Evolutionary conservation across 2,113 vertebrate species (phyloP).

Genomic region (Poeciliopsis retropinna): DNA sequence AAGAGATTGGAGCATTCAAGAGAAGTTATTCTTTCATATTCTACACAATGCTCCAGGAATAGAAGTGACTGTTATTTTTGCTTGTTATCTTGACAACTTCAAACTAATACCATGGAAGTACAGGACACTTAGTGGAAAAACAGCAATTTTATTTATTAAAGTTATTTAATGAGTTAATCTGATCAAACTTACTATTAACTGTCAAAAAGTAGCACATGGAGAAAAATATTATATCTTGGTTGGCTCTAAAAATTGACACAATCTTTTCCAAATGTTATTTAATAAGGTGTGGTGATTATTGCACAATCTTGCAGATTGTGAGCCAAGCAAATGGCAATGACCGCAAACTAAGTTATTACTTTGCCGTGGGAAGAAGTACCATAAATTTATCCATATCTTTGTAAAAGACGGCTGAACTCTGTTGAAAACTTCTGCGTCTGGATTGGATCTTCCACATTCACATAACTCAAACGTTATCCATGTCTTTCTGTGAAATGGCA

Average conservation of each 20-base stretch:
- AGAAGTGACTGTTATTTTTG: background rate
- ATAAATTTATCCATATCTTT: slow-evolving; percentile 27
- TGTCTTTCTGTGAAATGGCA: slow-evolving; percentile 48
- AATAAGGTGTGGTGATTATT: background rate
- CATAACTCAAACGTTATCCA: slow-evolving; percentile 15
- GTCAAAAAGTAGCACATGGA: too few relatives aligned
- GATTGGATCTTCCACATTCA: slow-evolving; percentile 28
- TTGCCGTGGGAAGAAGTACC: background rate
- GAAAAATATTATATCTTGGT: background rate
- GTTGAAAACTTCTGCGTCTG: slow-evolving; percentile 20
- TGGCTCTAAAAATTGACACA: background rate
- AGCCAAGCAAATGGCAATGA: background rate
- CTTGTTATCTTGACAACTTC: too few relatives aligned
- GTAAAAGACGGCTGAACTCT: slow-evolving; percentile 27
- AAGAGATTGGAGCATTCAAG: too few relatives aligned
- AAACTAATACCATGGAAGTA: too few relatives aligned
- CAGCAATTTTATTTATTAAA: too few relatives aligned
- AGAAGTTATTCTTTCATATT: background rate
- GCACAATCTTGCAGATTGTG: background rate
- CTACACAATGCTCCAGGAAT: background rate
- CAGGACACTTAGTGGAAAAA: too few relatives aligned
- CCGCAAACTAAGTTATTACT: background rate
- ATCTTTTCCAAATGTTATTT: background rate
- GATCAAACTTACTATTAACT: too few relatives aligned
- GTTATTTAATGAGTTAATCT: too few relatives aligned